Conservation (phyloP, 2,113 vertebrate genomes). For the Brachypodius melanocephalos region DNA sequence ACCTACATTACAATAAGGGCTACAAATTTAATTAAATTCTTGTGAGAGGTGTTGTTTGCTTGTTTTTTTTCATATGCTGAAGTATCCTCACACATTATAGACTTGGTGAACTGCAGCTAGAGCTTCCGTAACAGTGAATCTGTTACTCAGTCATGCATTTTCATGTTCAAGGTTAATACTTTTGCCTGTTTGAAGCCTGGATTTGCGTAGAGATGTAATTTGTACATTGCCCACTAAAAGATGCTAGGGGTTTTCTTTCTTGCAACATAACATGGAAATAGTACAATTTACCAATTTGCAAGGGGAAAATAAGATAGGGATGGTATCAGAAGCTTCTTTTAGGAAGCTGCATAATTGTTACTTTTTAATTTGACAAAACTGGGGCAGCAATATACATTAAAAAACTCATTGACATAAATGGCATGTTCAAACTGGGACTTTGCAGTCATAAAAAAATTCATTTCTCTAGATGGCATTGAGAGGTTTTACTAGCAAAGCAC, state of each 20-base stretch:
- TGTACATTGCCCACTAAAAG: not conserved
- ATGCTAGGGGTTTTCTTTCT: not conserved
- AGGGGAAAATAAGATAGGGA: not conserved
- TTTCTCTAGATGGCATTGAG: not conserved
- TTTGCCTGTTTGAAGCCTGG: not conserved
- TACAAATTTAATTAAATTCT: not conserved
- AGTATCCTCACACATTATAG: not conserved
- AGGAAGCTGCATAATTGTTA: not conserved
- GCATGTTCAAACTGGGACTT: not conserved
- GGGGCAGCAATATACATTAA: not conserved
- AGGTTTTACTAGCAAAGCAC: not conserved
- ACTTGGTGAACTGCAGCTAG: not conserved
- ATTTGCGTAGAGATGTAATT: not conserved
- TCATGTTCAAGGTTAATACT: not conserved
- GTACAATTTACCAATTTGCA: not conserved
- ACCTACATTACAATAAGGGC: not conserved
- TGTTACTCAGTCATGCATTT: not conserved
- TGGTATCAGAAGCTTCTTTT: not conserved
- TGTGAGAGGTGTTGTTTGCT: fast-evolving
- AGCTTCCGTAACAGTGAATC: not conserved
- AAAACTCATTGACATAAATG: not conserved
- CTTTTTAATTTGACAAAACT: not conserved
- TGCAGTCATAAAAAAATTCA: not conserved
- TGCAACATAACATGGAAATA: not conserved
- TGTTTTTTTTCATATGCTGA: not conserved